phyloP scores from a whole-genome alignment of 2,113 vertebrate species.

The Megalops atlanticus region DNA sequence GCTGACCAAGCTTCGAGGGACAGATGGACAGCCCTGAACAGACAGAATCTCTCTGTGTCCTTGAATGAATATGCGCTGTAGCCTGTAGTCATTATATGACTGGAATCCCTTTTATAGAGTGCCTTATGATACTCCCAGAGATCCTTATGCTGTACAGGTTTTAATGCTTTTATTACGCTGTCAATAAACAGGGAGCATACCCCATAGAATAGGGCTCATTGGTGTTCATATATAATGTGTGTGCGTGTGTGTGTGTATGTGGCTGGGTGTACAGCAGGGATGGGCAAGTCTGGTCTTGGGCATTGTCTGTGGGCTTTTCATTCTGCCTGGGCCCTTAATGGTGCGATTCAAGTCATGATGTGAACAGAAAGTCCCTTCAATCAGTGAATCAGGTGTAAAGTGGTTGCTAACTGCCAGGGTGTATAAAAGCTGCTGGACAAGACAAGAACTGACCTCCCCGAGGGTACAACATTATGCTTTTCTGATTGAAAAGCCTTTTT shows the following conservation, averaged over 20 bases:
- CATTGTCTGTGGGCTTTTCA: not conserved
- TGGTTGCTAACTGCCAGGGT: not conserved
- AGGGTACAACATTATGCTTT: not conserved
- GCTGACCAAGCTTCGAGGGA: conserved; percentile 49
- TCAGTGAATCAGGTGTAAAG: not conserved
- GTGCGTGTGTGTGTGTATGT: conserved; percentile 3
- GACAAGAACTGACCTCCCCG: not conserved
- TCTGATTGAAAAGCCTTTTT: not conserved
- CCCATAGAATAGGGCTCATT: conserved; percentile 24
- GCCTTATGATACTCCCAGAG: conserved; percentile 47
- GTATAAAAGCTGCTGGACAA: not conserved
- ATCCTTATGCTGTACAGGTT: conserved; percentile 60
- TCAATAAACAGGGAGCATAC: conserved; percentile 51
- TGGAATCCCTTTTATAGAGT: conserved; percentile 48
- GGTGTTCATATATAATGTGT: not conserved
- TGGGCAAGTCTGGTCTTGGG: not conserved
- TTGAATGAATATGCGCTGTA: conserved; percentile 42
- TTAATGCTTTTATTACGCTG: conserved; percentile 49
- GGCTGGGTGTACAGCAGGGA: not conserved
- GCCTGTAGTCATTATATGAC: conserved; percentile 67
- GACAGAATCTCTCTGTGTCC: conserved; percentile 3
- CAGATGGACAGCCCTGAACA: conserved; percentile 20
- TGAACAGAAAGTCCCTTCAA: not conserved
- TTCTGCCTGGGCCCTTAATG: not conserved
- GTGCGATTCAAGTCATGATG: not conserved